These are phyloP conservation scores for Actenoides lindsayi DNA, from an alignment of 2,113 vertebrate species.

Conservation along the genomic window DNA sequence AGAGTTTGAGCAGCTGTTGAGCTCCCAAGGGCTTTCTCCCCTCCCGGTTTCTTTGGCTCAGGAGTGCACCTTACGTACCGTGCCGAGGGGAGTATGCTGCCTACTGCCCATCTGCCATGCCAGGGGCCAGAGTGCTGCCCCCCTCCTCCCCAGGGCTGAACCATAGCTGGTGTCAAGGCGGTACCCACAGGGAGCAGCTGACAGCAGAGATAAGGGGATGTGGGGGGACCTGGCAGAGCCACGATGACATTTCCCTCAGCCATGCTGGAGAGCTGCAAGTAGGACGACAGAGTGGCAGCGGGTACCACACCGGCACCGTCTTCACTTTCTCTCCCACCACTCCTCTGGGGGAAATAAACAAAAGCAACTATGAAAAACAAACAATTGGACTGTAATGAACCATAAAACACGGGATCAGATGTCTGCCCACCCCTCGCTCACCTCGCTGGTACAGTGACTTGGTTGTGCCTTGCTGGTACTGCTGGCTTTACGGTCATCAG, in stretches of 20 bases:
- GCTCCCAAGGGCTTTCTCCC: neutral
- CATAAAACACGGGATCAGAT: neutral
- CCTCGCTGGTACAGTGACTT: neutral
- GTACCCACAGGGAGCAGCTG: neutral
- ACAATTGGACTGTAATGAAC: neutral
- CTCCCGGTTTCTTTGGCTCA: fast-evolving
- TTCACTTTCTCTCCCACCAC: neutral
- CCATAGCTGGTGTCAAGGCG: neutral
- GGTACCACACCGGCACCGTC: neutral
- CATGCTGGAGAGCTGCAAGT: neutral
- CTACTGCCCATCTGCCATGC: neutral
- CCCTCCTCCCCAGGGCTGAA: neutral
- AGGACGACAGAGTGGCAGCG: fast-evolving
- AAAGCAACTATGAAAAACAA: neutral
- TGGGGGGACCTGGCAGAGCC: neutral
- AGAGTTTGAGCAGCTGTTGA: neutral
- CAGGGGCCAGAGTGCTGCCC: neutral
- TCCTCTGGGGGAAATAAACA: neutral
- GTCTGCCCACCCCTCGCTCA: neutral
- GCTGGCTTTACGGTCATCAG: neutral
- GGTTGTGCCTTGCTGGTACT: neutral
- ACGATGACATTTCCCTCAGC: neutral
- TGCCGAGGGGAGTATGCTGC: fast-evolving
- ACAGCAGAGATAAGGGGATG: constrained; percentile 12
- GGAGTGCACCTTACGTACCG: neutral